Base-by-base conservation (phyloP, 23 tunicate genomes). In the Trididemnum clinides region DNA sequence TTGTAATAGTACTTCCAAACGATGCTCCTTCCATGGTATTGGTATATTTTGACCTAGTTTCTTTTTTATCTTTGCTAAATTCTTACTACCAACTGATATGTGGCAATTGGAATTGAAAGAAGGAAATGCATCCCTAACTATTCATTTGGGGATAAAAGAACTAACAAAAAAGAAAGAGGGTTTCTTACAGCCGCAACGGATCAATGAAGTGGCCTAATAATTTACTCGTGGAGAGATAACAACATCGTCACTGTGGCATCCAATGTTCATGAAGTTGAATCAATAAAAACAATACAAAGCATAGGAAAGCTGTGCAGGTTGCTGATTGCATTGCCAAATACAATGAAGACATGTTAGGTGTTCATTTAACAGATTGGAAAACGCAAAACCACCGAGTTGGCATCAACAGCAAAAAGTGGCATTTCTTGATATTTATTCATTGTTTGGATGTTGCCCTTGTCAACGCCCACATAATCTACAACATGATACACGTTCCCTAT, bases 391-490 rank as follows among this genome's bases (percentile, higher is more conserved):
- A 59, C 69, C 18, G 27, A 59, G 69, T 59, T 12, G 69, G 69
- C 69, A 59, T 59, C 18, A 59, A 59, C 26, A 59, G 69, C 21
- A 59, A 59, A 59, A 59, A 59, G 21, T 59, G 69, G 69, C 21
- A 59, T 59, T 59, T 59, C 69, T 59, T 26, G 21, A 12, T 59
- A 21, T 22, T 59, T 12, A 59, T 26, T 19, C 69, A 59, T 26
- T 59, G 69, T 59, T 26, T 59, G 69, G 69, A 59, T 59, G 69
- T 59, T 22, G 69, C 69, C 21, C 26, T 59, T 59, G 69, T 21
- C 21, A 59, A 19, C 69, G 21, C 26, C 21, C 69, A 59, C 21
- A 59, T 59, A 59, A 12, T 59, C 5, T 59, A 59, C 69, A 59
- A 21, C 21, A 22, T 59, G 18, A 22, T 59, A 12, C 69, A 59